Evolutionary conservation across 1,140 invertebrate genomes (phyloP).

Genomic region (Eriosoma lanigerum): DNA sequence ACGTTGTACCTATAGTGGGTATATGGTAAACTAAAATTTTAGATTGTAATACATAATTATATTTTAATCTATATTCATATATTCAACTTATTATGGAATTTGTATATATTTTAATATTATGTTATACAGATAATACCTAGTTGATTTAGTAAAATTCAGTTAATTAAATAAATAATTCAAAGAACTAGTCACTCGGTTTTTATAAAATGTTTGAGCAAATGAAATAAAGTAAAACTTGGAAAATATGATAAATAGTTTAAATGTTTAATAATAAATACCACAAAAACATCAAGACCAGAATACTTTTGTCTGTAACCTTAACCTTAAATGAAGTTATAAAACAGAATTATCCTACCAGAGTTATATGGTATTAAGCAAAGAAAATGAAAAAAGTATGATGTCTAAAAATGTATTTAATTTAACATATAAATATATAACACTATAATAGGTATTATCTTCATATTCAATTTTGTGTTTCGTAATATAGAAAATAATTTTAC

Average conservation of each 20-base stretch:
- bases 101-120: no score
- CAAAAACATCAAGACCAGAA: neutral
- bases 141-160: no score
- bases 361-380: neutral
- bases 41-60: no score
- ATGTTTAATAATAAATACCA: slow-evolving; percentile 31
- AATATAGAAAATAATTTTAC: neutral
- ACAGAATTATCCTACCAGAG: neutral
- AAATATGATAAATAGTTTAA: slow-evolving; percentile 18
- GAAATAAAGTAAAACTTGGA: slow-evolving; percentile 6
- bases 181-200: no score
- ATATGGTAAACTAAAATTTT: no score
- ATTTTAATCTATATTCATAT: no score
- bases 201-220: slow-evolving; percentile 6
- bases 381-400: neutral
- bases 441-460: no score
- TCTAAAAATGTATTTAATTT: slow-evolving; percentile 12
- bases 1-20: no score
- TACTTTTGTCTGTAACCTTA: neutral
- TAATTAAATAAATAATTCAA: no score
- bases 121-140: no score
- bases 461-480: neutral
- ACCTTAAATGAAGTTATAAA: slow-evolving; percentile 3
- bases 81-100: no score
- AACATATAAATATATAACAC: neutral